These are phyloP conservation scores for Gopherus evgoodei DNA, from an alignment of 2,113 vertebrate species.

Conservation along the genomic window DNA sequence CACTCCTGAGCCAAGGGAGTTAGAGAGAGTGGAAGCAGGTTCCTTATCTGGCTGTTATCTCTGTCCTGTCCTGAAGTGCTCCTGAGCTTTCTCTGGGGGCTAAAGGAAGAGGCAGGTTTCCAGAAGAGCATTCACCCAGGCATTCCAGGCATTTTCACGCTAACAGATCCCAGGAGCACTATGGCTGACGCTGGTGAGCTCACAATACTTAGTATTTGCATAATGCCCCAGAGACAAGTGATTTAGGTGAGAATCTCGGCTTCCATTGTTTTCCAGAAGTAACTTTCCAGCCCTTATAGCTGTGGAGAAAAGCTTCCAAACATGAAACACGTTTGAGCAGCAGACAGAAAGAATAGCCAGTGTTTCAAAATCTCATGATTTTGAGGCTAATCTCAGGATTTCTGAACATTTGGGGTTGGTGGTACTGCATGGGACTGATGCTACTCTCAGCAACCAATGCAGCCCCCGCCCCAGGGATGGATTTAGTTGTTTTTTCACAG, in stretches of 20 bases:
- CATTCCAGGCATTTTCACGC: background rate
- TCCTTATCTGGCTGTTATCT: background rate
- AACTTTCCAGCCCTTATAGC: background rate
- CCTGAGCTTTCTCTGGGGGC: background rate
- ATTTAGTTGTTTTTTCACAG: background rate
- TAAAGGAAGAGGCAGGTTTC: background rate
- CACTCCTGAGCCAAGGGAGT: background rate
- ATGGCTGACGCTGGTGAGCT: no score
- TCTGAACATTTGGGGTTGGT: background rate
- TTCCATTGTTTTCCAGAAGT: background rate
- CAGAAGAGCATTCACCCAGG: no score
- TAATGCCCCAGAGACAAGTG: background rate
- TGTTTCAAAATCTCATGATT: no score
- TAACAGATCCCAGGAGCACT: no score
- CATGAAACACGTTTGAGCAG: background rate
- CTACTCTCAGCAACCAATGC: background rate
- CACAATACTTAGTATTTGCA: background rate
- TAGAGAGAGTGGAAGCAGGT: no score
- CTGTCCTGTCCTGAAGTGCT: no score
- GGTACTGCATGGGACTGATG: background rate
- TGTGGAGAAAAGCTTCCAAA: background rate
- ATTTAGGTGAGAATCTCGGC: background rate
- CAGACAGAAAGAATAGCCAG: background rate
- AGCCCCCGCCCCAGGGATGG: background rate
- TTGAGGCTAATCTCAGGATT: background rate